Evolutionary conservation across 2,888 invertebrate genomes (phyloP).

Genomic region (Diaperis boleti): DNA sequence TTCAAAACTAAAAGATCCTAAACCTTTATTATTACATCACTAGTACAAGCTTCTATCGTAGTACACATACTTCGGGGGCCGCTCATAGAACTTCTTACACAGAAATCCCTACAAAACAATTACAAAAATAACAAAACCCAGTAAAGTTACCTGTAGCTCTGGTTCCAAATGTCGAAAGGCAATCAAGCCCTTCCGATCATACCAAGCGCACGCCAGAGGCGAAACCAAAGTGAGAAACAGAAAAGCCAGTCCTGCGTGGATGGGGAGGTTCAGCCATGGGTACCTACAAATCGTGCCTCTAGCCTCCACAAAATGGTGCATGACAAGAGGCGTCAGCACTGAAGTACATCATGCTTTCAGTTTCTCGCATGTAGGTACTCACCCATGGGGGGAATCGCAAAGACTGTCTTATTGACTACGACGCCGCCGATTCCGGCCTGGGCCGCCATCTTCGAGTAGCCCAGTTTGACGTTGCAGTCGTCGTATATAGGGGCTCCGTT

Average conservation of each 20-base stretch:
- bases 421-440: neutral
- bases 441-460: constrained; percentile 18
- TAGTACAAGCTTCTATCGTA: constrained; percentile 1
- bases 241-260: constrained; percentile 5
- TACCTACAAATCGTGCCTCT: constrained; percentile 25
- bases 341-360: neutral
- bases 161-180: constrained; percentile 15
- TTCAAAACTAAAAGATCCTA: no score
- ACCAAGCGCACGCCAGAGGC: neutral
- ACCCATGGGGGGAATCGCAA: constrained; percentile 7
- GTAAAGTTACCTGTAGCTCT: constrained; percentile 3
- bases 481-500: constrained; percentile 19
- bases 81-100: constrained; percentile 19
- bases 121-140: no score
- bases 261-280: constrained; percentile 16
- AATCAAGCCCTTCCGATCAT: neutral
- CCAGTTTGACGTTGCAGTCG: constrained; percentile 6
- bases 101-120: constrained; percentile 6
- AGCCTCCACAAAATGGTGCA: constrained; percentile 9
- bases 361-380: neutral
- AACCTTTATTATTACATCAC: neutral
- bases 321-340: constrained; percentile 10
- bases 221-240: constrained; percentile 2
- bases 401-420: neutral
- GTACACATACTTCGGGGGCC: constrained; percentile 14